These are phyloP conservation scores for Podabrus alpinus DNA, from an alignment of 2,888 invertebrate genomes.

Conservation along the genomic window DNA sequence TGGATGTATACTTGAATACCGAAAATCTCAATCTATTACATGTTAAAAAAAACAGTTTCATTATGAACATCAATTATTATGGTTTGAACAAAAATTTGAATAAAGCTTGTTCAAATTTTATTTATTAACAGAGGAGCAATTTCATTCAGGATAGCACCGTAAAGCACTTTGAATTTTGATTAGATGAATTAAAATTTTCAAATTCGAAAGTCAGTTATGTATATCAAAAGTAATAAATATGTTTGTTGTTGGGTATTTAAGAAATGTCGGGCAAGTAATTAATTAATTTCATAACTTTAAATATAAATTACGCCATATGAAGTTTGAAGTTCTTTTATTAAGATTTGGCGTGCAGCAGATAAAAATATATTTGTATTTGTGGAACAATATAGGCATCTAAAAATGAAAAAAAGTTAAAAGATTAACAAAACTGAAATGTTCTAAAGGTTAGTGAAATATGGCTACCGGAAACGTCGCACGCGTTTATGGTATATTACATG, in stretches of 20 bases:
- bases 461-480: conserved; percentile 37
- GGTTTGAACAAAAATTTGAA: no score
- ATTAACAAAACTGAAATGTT: conserved; percentile 20
- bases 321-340: neutral
- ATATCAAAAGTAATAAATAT: no score
- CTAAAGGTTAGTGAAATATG: conserved; percentile 32
- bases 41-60: no score
- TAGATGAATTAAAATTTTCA: no score
- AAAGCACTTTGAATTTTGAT: no score
- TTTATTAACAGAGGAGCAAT: no score
- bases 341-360: neutral
- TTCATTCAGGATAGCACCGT: no score
- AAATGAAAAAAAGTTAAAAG: neutral
- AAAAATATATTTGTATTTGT: neutral
- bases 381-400: neutral
- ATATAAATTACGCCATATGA: neutral
- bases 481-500: conserved; percentile 33
- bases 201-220: no score
- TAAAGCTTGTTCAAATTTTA: no score
- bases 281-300: neutral
- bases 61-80: no score
- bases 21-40: no score
- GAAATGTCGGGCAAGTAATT: neutral
- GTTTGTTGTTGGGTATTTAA: neutral
- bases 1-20: no score